Evolutionary conservation across 2,113 vertebrate genomes (phyloP).

Genomic region (Bambusicola thoracicus): DNA sequence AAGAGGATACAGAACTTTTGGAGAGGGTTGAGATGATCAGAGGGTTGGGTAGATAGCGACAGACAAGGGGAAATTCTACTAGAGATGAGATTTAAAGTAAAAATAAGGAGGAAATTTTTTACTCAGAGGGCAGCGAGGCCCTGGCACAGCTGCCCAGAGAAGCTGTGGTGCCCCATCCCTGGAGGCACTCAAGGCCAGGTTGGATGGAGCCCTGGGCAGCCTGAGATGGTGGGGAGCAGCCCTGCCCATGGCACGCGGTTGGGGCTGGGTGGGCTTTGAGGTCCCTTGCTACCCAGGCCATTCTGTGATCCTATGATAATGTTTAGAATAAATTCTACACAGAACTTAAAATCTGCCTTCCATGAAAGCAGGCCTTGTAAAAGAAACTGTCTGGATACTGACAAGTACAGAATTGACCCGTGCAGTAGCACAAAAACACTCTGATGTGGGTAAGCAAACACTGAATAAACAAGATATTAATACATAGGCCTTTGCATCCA

Average conservation of each 20-base stretch:
- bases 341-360: not conserved
- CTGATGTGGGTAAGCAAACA: not conserved
- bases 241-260: not conserved
- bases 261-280: not conserved
- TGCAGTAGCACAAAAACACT: not conserved
- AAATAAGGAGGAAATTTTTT: not conserved
- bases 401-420: not conserved
- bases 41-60: not conserved
- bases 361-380: not conserved
- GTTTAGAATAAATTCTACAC: not conserved
- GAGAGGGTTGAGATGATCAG: no score
- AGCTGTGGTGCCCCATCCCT: no score
- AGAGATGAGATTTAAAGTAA: no score
- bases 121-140: no score
- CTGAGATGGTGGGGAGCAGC: no score
- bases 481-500: not conserved
- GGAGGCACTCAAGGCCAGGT: not conserved
- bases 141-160: no score
- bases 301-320: not conserved
- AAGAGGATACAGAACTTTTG: no score
- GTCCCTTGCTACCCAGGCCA: not conserved
- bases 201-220: not conserved
- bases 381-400: not conserved
- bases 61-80: not conserved
- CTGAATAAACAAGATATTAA: not conserved